These are phyloP conservation scores for Chondrilla cf. caribensis DNA, from an alignment of 37 sponge, comb jelly and placozoan genomes.

Conservation along the genomic window DNA sequence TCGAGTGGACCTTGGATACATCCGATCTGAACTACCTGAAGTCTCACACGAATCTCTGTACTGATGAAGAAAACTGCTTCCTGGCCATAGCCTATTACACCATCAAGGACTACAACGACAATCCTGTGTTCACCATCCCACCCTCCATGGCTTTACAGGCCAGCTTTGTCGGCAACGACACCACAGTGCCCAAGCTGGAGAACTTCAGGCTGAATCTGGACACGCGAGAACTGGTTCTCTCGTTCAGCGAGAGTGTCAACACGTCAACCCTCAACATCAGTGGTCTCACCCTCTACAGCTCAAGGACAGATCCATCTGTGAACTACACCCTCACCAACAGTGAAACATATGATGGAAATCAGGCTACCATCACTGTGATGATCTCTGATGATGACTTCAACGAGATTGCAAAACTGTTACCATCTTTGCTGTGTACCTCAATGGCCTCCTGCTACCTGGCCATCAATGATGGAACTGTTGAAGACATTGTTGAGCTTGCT, in stretches of 20 bases:
- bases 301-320: not conserved
- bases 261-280: constrained; percentile 54
- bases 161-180: constrained; percentile 53
- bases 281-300: constrained; percentile 40
- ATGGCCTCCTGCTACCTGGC: constrained; percentile 49
- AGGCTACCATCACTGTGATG: constrained; percentile 43
- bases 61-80: constrained; percentile 44
- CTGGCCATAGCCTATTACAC: constrained; percentile 63
- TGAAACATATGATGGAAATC: not conserved
- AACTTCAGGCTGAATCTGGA: constrained; percentile 58
- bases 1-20: constrained; percentile 49
- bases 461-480: constrained; percentile 39
- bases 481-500: constrained; percentile 65
- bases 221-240: constrained; percentile 37
- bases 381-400: constrained; percentile 78
- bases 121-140: constrained; percentile 66
- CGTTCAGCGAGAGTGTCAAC: constrained; percentile 83
- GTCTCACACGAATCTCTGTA: constrained; percentile 59
- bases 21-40: constrained; percentile 77
- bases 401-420: constrained; percentile 43
- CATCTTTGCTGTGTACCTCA: constrained; percentile 37
- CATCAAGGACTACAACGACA: constrained; percentile 62
- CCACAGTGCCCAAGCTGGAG: constrained; percentile 35
- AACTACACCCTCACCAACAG: constrained; percentile 53
- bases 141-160: constrained; percentile 57